Percentiles rank a stretch among this genome's conserved stretches.
Conservation (phyloP, 2,113 vertebrate genomes). For the Phyllopteryx taeniolatus region DNA sequence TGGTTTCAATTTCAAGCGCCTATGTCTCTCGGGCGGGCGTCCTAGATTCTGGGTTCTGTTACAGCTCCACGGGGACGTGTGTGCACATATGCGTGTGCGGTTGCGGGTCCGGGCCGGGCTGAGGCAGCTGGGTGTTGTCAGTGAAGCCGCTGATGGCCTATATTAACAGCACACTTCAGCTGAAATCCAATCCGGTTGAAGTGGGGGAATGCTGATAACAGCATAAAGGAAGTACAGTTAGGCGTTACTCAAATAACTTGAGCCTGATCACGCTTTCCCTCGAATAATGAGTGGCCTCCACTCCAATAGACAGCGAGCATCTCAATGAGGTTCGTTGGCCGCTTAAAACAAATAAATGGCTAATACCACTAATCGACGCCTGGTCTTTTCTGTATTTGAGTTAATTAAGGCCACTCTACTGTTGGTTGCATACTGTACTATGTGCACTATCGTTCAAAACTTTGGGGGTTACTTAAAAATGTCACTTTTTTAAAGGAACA, state of each 20-base stretch:
- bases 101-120: constrained; percentile 11
- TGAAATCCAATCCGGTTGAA: constrained; percentile 40
- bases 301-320: no score
- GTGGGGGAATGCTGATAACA: constrained; percentile 25
- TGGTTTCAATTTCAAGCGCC: constrained; percentile 8
- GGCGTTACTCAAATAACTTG: background rate
- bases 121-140: constrained; percentile 35
- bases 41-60: constrained; percentile 68
- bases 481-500: no score
- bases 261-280: background rate
- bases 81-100: constrained; percentile 9
- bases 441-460: no score
- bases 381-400: no score
- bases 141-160: constrained; percentile 60
- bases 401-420: no score
- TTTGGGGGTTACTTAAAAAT: no score
- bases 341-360: no score
- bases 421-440: no score
- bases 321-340: no score
- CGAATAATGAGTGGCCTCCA: background rate
- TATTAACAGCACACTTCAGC: constrained; percentile 61
- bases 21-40: constrained; percentile 25
- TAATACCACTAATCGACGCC: no score
- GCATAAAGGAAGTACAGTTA: constrained; percentile 12
- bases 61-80: constrained; percentile 56